Evolutionary conservation across 2,888 invertebrate species (phyloP).

Genomic region (Polylopha cassiicola): DNA sequence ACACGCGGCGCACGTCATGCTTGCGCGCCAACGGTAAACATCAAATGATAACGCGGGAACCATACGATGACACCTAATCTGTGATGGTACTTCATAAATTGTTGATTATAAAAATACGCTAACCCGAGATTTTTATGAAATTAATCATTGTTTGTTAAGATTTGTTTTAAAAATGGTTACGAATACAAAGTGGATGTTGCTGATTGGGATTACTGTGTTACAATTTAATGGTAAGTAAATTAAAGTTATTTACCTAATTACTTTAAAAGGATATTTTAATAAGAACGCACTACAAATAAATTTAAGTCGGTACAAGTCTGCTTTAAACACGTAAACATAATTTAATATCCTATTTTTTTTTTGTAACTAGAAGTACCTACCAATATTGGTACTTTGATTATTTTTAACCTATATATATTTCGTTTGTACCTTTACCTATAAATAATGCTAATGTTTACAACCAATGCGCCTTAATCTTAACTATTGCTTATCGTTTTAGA

Average conservation of each 20-base stretch:
- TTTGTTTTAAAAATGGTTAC: slow-evolving; percentile 44
- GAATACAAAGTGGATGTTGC: slow-evolving; percentile 56
- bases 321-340: no score
- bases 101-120: slow-evolving; percentile 4
- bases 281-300: no score
- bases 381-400: no score
- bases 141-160: slow-evolving; percentile 7
- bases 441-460: no score
- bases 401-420: no score
- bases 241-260: no score
- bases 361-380: no score
- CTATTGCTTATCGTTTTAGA: no score
- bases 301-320: no score
- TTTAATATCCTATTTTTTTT: no score
- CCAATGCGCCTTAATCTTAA: no score
- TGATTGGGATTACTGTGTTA: slow-evolving; percentile 58
- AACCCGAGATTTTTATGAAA: slow-evolving; percentile 12
- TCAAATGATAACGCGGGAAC: slow-evolving; percentile 17
- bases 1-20: slow-evolving; percentile 44
- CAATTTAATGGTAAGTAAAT: slow-evolving; percentile 61
- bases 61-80: slow-evolving; percentile 14
- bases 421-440: no score
- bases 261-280: neutral
- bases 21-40: slow-evolving; percentile 21
- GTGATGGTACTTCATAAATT: slow-evolving; percentile 14